A percentile compares a stretch with the other conserved stretches of the same genome.
These are phyloP conservation scores for Bimastos eiseni DNA, from an alignment of 2,888 invertebrate species.

Conservation along the genomic window DNA sequence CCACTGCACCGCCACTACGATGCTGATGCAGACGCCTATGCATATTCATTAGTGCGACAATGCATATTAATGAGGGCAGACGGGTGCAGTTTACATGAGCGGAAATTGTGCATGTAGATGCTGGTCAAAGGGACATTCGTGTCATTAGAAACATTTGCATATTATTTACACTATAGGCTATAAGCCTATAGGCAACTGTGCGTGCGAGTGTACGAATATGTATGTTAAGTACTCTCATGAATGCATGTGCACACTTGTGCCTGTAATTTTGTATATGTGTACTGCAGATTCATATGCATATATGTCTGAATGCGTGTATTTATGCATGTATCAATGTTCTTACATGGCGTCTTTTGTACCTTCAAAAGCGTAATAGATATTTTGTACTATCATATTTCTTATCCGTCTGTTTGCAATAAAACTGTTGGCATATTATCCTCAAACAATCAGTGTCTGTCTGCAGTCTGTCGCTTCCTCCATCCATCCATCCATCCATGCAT, in stretches of 20 bases:
- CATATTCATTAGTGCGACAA: not conserved
- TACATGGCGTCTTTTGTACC: not conserved
- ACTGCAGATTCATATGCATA: not conserved
- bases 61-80: not conserved
- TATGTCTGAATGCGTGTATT: not conserved
- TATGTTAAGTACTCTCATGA: not conserved
- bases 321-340: not conserved
- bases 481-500: too few species aligned
- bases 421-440: not conserved
- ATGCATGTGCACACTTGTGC: not conserved
- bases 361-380: not conserved
- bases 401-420: constrained; percentile 13
- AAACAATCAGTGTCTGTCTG: not conserved
- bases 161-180: too few species aligned
- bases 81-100: not conserved
- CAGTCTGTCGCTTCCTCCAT: too few species aligned
- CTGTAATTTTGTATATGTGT: not conserved
- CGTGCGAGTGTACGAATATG: not conserved
- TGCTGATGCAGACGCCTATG: not conserved
- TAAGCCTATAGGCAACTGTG: not conserved
- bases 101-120: not conserved
- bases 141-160: not conserved
- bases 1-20: not conserved
- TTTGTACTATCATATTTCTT: not conserved
- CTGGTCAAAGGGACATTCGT: not conserved